A percentile compares a stretch with the other conserved stretches of the same genome.
Evolutionary conservation across 2,797 vertebrate genomes (phyloP).

Genomic region (Oophaga sylvatica): DNA sequence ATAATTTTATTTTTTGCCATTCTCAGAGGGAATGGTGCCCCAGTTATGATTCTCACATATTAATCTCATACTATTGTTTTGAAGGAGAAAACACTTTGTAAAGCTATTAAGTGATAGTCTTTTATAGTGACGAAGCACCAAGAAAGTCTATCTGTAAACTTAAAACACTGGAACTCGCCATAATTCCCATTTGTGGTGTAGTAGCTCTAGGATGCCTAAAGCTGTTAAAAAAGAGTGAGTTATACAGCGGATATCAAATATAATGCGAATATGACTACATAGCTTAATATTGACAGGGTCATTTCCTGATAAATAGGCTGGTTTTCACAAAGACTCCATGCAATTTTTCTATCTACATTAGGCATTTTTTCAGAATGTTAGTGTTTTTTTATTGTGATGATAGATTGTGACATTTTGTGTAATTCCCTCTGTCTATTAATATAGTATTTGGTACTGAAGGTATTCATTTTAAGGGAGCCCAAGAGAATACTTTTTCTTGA

Average conservation of each 20-base stretch:
- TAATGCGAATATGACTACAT: slow-evolving; percentile 51
- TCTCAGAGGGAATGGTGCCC: background rate
- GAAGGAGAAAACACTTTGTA: background rate
- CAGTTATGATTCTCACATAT: slow-evolving; percentile 23
- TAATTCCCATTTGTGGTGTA: slow-evolving; percentile 46
- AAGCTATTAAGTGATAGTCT: slow-evolving; percentile 12
- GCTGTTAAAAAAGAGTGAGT: slow-evolving; percentile 47
- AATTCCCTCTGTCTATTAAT: slow-evolving; percentile 67
- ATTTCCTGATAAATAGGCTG: slow-evolving; percentile 60
- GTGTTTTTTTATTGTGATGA: slow-evolving; percentile 67
- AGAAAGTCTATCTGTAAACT: slow-evolving; percentile 31
- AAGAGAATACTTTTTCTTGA: slow-evolving; percentile 62
- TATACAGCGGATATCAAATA: slow-evolving; percentile 62
- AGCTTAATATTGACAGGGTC: slow-evolving; percentile 63
- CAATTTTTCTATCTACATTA: slow-evolving; percentile 64
- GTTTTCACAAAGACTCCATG: slow-evolving; percentile 61
- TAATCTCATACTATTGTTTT: slow-evolving; percentile 20
- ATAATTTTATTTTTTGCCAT: background rate
- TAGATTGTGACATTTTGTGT: slow-evolving; percentile 66
- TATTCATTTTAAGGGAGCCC: slow-evolving; percentile 63
- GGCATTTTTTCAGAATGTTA: slow-evolving; percentile 63
- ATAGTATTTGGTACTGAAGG: slow-evolving; percentile 62
- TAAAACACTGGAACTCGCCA: slow-evolving; percentile 36
- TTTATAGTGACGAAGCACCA: slow-evolving; percentile 4
- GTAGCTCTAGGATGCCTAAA: slow-evolving; percentile 46